Percentiles rank a stretch among this genome's conserved stretches.
These are phyloP conservation scores for Agrilus mali DNA, from an alignment of 2,888 invertebrate species.

Conservation along the genomic window DNA sequence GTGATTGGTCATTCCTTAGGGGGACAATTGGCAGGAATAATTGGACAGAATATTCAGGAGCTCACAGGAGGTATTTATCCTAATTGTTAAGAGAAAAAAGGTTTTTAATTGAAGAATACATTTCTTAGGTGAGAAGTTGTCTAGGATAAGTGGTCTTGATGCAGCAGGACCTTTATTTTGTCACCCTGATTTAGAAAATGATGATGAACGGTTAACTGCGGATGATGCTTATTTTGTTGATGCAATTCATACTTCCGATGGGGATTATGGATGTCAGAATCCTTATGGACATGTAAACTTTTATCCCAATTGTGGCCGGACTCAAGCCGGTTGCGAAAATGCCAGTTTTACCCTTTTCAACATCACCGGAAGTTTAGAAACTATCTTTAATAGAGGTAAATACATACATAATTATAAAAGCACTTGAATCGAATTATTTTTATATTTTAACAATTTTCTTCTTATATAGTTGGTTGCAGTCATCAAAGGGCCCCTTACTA, in stretches of 20 bases:
- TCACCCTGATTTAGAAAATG: not conserved
- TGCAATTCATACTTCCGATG: constrained; percentile 7
- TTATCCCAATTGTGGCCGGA: constrained; percentile 6
- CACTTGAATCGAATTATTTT: not conserved
- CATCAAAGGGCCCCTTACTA: not conserved
- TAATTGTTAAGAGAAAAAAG: too few relatives aligned
- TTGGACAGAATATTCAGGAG: too few relatives aligned
- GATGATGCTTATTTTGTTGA: constrained; percentile 9
- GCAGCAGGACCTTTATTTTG: not conserved
- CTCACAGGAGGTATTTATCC: too few relatives aligned
- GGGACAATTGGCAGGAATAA: too few relatives aligned
- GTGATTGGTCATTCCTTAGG: too few relatives aligned
- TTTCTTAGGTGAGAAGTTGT: too few relatives aligned
- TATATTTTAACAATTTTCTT: not conserved
- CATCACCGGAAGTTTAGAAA: not conserved
- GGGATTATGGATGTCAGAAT: constrained; percentile 4
- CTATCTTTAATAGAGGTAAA: not conserved
- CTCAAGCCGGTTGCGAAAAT: constrained; percentile 7
- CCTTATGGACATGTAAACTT: constrained; percentile 6
- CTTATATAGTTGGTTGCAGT: not conserved
- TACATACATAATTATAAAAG: too few relatives aligned
- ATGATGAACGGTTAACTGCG: not conserved
- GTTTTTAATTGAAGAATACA: too few relatives aligned
- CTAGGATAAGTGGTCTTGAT: not conserved
- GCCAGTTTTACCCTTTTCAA: not conserved